Evolutionary conservation across 2,888 invertebrate genomes (phyloP).

Genomic region (Stegana nigrithorax): DNA sequence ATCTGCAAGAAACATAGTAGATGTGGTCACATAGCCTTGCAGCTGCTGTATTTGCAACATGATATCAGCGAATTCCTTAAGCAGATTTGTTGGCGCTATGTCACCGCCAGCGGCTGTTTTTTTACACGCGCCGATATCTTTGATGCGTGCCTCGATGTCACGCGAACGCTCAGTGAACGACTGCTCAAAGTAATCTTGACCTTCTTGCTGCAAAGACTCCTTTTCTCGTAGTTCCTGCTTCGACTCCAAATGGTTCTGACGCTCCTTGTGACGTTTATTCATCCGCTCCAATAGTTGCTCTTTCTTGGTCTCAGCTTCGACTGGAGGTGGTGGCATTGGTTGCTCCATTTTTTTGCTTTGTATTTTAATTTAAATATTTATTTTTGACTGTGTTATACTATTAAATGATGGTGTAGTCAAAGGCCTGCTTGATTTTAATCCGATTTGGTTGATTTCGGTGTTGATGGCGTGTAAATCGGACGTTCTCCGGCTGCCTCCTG

Average conservation of each 20-base stretch:
- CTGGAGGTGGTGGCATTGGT: too few species aligned
- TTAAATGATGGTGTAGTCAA: too few species aligned
- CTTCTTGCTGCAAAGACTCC: conserved; percentile 61
- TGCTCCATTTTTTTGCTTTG: too few species aligned
- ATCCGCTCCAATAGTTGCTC: conserved; percentile 63
- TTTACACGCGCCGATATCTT: conserved; percentile 60
- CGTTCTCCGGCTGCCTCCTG: conserved; percentile 49
- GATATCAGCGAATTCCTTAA: conserved; percentile 76
- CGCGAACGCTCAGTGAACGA: conserved; percentile 76
- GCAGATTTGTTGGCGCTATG: conserved; percentile 62
- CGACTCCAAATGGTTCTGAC: conserved; percentile 65
- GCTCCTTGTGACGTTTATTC: conserved; percentile 67
- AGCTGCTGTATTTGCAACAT: conserved; percentile 79
- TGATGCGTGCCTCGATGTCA: conserved; percentile 75
- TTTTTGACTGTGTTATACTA: neutral
- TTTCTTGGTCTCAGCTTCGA: conserved; percentile 51
- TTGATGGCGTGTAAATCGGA: conserved; percentile 45
- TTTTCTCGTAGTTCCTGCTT: conserved; percentile 63
- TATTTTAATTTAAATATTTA: neutral
- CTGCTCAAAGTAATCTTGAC: conserved; percentile 77
- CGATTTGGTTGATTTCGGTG: too few species aligned
- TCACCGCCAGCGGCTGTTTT: conserved; percentile 30
- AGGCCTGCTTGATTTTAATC: conserved; percentile 36
- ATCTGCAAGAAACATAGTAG: conserved; percentile 82
- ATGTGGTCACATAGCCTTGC: conserved; percentile 83